Evolutionary conservation across 2,888 invertebrate species (phyloP), one percentile per base, ranked within the genome.

Genomic region (Drosophila neutralis): DNA sequence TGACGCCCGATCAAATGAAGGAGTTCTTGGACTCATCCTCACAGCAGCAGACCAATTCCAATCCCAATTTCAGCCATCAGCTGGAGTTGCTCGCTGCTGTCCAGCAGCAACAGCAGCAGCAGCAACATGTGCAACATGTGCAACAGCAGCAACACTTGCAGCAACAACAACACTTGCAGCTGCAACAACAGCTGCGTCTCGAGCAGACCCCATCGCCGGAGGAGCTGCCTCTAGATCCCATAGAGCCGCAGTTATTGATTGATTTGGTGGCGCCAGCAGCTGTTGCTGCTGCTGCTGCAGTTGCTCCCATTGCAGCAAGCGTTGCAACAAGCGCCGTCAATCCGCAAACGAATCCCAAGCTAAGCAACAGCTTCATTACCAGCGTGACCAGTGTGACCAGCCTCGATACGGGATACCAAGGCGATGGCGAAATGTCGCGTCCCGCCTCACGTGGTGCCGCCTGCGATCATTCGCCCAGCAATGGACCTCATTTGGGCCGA

Each of bases 321-420:
- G 45, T 15, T 31, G 2, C 42, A 21, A n/a, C 45, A 24, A 21
- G 24, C 15, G 56, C 5, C 27, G 31, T 4, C 10, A 29, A 57
- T 21, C 42, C 38, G 2, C 56, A 27, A 29, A 29, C 56, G 1
- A 40, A n/a, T 29, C 8, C 95, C 51, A 95, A 96, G 93, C 95
- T 95, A 15, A 95, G 95, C 8, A 96, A 95, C 82, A 96, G 96
- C 92, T 97, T 97, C 89, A 96, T 97, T 27, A 97, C 97, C 3
- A 97, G 97, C 90, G 96, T 97, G 24, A 97, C 97, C n/a, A 97
- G 97, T 91, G 97, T 97, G 73, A 97, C 97, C 35, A 98, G 98
- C 93, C 94, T 98, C 80, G 98, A 98, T 92, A 97, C 96, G n/a
- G 98, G 98, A 49, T 98, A 98, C 93, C 98, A 98, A 93, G 98